A percentile compares a stretch with the other conserved stretches of the same genome.
Evolutionary conservation across 2,797 vertebrate genomes (phyloP).

Genomic region (Tamandua tetradactyla): DNA sequence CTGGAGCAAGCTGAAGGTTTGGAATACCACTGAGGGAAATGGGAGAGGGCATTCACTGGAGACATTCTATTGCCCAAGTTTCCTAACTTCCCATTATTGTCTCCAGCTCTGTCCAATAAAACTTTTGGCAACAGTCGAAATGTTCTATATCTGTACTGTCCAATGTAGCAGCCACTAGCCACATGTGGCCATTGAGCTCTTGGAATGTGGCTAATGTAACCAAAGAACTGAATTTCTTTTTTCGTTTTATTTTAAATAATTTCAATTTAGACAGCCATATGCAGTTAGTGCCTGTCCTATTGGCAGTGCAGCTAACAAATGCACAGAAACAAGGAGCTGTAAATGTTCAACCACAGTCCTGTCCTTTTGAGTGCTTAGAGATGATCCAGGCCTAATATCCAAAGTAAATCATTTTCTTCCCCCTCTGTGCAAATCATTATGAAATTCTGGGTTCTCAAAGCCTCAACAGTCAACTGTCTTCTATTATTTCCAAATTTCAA

Average conservation of each 20-base stretch:
- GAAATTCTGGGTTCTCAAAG: constrained; percentile 19
- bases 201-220: background rate
- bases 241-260: background rate
- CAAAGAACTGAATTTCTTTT: constrained; percentile 19
- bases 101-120: background rate
- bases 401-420: constrained; percentile 31
- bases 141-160: background rate
- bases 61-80: background rate
- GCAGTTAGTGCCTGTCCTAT: background rate
- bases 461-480: background rate
- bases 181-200: background rate
- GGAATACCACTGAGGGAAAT: background rate
- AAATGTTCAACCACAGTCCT: background rate
- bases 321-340: background rate
- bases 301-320: background rate
- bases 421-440: background rate
- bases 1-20: background rate
- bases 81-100: background rate
- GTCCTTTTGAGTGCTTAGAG: background rate
- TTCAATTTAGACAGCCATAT: background rate
- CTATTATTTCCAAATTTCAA: constrained; percentile 18
- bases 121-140: background rate
- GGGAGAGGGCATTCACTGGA: background rate
- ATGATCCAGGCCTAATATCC: background rate
- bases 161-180: background rate